Evolutionary conservation across 2,888 invertebrate genomes (phyloP), one percentile per base, ranked within the genome.

Genomic region (Acleris sparsana): DNA sequence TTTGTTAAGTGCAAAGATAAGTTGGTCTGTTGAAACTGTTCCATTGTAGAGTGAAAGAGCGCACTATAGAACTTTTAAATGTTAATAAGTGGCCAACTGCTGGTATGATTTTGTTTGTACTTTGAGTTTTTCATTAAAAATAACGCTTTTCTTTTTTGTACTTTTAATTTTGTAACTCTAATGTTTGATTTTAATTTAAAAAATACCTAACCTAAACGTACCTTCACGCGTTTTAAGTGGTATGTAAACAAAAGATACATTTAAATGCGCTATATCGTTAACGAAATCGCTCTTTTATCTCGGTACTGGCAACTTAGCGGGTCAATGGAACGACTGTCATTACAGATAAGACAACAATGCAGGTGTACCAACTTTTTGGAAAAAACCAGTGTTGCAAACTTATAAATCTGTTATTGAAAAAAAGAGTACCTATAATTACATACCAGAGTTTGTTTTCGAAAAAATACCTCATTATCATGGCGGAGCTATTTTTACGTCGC

Each of bases 231-330:
- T 11, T 44, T 49, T 43, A 53, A 18, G 51, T 51, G 46, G 43
- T 20, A 39, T 46, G 52, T 57, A 48, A 57, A 66, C 57, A 52
- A 57, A 46, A 51, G 13, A 52, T 13, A 17, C 39, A 59, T 60
- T 55, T 18, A 57, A 66, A 62, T 57, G 39, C 18, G 29, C 17
- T 46, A 18, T 52, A 61, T 61, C 56, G 33, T 66, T 62, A 57
- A 39, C 53, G 25, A 65, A 65, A 61, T 65, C 29, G 51, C 60
- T 51, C 48, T 46, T 52, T 66, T 66, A 66, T 66, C 66, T 25
- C 43, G 16, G 48, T 44, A 33, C 66, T 53, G 61, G 52, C 46
- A 66, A 57, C 60, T 22, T 51, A n/a, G 53, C 60, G 51, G 65
- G 65, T 66, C 61, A 66, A 53, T 61, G 57, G 66, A 66, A 62